These are phyloP conservation scores for Xyrauchen texanus DNA, from an alignment of 2,113 vertebrate genomes.

Conservation along the genomic window DNA sequence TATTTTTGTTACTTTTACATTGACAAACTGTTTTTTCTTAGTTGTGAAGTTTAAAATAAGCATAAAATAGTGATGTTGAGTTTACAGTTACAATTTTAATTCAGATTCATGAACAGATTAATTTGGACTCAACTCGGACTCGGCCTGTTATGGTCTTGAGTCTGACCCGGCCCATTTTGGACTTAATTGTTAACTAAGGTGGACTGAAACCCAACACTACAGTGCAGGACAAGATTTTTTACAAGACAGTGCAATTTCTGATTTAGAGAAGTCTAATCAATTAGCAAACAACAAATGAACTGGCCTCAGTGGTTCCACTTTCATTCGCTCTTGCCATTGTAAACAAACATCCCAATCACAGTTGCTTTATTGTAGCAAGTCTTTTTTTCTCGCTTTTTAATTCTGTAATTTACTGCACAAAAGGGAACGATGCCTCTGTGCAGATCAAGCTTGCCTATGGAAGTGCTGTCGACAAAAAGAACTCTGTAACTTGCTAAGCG, in stretches of 20 bases:
- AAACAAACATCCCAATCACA: conserved; percentile 61
- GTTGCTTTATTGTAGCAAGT: conserved; percentile 51
- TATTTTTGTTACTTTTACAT: no score
- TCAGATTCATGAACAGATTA: no score
- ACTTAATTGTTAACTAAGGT: no score
- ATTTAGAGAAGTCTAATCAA: conserved; percentile 71
- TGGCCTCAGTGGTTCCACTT: conserved; percentile 59
- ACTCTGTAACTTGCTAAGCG: background rate
- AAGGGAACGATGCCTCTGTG: background rate
- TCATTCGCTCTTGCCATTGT: conserved; percentile 68
- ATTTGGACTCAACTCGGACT: no score
- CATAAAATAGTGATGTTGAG: no score
- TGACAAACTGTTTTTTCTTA: no score
- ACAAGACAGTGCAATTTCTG: conserved; percentile 62
- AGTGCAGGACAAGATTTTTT: conserved; percentile 35
- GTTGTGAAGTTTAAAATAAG: no score
- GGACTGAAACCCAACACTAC: background rate
- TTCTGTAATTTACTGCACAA: conserved; percentile 39
- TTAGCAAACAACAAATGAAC: conserved; percentile 66
- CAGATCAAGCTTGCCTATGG: background rate
- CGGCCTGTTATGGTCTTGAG: no score
- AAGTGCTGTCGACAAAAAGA: background rate
- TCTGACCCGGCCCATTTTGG: no score
- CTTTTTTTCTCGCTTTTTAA: conserved; percentile 6
- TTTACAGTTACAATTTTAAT: no score